Base-by-base conservation (phyloP, 2,113 vertebrate species). In the Poeciliopsis occidentalis region DNA sequence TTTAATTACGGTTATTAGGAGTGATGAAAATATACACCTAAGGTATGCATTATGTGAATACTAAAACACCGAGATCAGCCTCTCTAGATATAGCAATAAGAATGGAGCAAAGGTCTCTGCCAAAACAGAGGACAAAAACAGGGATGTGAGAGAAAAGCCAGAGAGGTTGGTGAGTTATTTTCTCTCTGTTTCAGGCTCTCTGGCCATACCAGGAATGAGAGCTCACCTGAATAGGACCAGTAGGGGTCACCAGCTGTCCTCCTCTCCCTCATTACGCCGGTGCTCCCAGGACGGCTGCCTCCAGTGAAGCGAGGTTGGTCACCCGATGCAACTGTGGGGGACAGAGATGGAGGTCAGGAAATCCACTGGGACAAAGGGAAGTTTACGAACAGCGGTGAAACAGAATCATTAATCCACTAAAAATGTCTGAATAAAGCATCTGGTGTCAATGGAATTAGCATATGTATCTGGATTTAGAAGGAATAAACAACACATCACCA, bases 161-260 rank as follows among this genome's bases (percentile, higher is more conserved):
- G 67, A 44, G 19, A 1, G 66, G 30, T 34, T 57, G 65, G 39
- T 64, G 75, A 80, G 64, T 8, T 51, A 64, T 83, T 78, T 75
- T 64, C 47, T 22, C 37, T 65, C 70, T 60, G 51, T 62, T 26
- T 64, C 69, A 60, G 17, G 71, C 74, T 80, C 71, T 80, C 34
- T 10, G 65, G 22, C 30, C 29, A 29, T 61, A 8, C 3, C 64
- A 65, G 68, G 80, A 73, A 87, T 69, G 69, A 85, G 73, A 84
- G 75, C 95, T 94, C 92, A 99, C 98, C 97, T 15, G 97, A 97
- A 92, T 99, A 99, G 1, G 97, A 97, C 98, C 98, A 99, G 90
- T 99, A 99, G 27, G 96, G 95, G 91, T 98, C 97, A 62, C 94
- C 95, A 0, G 95, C 94, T 60, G 96, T 96, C 87, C 97, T 97